Conservation (phyloP, 2,888 invertebrate genomes). For the Tubulanus polymorphus region DNA sequence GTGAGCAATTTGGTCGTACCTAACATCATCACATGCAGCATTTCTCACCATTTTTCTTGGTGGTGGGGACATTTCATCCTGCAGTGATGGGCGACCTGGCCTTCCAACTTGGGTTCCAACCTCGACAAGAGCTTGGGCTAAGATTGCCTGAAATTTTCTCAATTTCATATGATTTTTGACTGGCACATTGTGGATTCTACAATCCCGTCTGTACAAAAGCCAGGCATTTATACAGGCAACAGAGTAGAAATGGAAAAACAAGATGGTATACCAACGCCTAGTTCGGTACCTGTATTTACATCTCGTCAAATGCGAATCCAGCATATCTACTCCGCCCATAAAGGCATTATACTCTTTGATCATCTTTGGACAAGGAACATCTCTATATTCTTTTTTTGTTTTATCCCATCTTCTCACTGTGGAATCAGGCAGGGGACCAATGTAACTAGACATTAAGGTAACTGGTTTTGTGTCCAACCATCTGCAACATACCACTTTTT, state of each 20-base stretch:
- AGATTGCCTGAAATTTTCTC: not conserved
- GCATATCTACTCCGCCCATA: constrained; percentile 35
- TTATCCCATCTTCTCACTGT: constrained; percentile 26
- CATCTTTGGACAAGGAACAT: constrained; percentile 25
- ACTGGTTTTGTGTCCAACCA: constrained; percentile 2
- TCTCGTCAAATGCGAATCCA: constrained; percentile 13
- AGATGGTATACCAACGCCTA: not conserved
- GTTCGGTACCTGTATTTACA: not conserved
- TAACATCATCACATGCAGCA: too few species aligned
- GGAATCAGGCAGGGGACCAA: constrained; percentile 25
- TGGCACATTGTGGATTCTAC: not conserved
- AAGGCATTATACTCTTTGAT: constrained; percentile 29
- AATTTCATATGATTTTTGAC: not conserved
- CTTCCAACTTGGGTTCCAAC: too few species aligned
- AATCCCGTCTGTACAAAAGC: not conserved
- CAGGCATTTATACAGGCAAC: not conserved
- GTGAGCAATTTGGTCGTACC: too few species aligned
- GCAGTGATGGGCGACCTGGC: too few species aligned
- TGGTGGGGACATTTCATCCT: too few species aligned
- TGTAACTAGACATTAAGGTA: constrained; percentile 30
- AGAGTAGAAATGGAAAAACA: not conserved
- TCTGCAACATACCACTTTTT: constrained; percentile 3
- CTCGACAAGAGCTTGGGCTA: not conserved
- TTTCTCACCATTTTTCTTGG: too few species aligned
- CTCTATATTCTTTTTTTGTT: constrained; percentile 20